A percentile compares a stretch with the other conserved stretches of the same genome.
These are phyloP conservation scores for Odontamblyopus lacepedii DNA, from an alignment of 2,797 vertebrate species.

Conservation along the genomic window DNA sequence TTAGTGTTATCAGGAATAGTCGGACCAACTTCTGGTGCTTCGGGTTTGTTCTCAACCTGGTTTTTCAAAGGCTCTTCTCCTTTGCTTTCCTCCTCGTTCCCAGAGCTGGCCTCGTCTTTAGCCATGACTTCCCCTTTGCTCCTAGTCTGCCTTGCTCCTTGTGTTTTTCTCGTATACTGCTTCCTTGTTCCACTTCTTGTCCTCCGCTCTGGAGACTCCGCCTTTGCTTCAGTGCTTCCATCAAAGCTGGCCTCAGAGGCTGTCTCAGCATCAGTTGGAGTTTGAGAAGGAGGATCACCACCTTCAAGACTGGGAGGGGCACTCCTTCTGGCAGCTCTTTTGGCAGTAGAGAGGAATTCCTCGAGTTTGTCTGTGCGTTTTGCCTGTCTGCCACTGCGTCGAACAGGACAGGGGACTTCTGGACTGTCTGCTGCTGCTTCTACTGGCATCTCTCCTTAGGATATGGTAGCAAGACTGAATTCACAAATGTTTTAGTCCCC, in stretches of 20 bases:
- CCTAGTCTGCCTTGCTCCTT: conserved; percentile 42
- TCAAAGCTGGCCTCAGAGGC: conserved; percentile 95
- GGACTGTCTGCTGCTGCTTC: conserved; percentile 78
- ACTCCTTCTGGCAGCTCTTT: conserved; percentile 81
- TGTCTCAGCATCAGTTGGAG: conserved; percentile 89
- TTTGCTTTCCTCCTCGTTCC: conserved; percentile 69
- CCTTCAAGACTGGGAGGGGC: conserved; percentile 81
- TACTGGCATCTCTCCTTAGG: conserved; percentile 86
- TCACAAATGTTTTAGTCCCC: conserved; percentile 85
- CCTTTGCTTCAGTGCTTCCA: conserved; percentile 81
- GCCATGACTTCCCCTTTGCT: conserved; percentile 9
- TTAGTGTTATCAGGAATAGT: conserved; percentile 32
- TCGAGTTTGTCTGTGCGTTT: conserved; percentile 95
- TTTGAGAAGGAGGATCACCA: conserved; percentile 87
- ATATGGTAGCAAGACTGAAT: conserved; percentile 90
- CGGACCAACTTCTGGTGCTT: conserved; percentile 58
- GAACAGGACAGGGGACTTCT: conserved; percentile 82
- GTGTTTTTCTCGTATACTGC: conserved; percentile 33
- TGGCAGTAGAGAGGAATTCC: conserved; percentile 92
- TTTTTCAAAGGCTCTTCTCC: conserved; percentile 32
- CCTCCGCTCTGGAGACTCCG: conserved; percentile 68
- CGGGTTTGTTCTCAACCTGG: conserved; percentile 15
- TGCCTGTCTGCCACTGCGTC: conserved; percentile 91
- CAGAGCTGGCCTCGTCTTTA: conserved; percentile 78
- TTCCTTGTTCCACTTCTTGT: conserved; percentile 60